Conservation (phyloP, 2,888 invertebrate species). For the Coronaproctus castanopsis region DNA sequence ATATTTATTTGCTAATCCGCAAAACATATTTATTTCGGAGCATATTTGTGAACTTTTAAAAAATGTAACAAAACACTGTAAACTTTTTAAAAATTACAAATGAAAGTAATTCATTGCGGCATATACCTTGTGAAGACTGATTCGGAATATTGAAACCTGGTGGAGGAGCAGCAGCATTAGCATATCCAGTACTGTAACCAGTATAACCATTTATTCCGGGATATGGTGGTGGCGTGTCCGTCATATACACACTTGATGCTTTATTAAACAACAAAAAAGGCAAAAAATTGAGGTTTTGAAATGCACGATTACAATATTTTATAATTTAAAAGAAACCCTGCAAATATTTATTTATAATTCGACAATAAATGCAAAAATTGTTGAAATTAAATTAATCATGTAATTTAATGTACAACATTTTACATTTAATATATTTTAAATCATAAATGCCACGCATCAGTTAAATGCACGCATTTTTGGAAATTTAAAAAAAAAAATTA, state of each 20-base stretch:
- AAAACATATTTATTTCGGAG: background rate
- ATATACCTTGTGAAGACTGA: conserved; percentile 5
- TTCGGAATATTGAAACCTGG: conserved; percentile 8
- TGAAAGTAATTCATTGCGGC: no score
- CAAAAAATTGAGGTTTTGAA: background rate
- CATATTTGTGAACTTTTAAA: no score
- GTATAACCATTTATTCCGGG: conserved; percentile 52
- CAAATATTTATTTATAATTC: background rate
- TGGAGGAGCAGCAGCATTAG: conserved; percentile 22
- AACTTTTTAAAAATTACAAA: no score
- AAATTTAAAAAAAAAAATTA: no score
- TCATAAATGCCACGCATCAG: no score
- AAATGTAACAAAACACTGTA: no score
- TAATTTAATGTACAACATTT: no score
- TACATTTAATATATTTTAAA: no score
- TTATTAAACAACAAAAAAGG: conserved; percentile 32
- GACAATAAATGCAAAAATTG: no score
- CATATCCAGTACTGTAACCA: conserved; percentile 24
- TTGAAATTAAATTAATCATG: no score
- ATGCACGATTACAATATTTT: background rate
- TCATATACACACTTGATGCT: conserved; percentile 78
- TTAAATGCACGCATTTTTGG: no score
- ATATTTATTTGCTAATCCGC: background rate
- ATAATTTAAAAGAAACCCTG: background rate
- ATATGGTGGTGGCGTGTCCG: conserved; percentile 81